phyloP scores from a whole-genome alignment of 2,113 vertebrate genomes.

The Clinocottus analis region DNA sequence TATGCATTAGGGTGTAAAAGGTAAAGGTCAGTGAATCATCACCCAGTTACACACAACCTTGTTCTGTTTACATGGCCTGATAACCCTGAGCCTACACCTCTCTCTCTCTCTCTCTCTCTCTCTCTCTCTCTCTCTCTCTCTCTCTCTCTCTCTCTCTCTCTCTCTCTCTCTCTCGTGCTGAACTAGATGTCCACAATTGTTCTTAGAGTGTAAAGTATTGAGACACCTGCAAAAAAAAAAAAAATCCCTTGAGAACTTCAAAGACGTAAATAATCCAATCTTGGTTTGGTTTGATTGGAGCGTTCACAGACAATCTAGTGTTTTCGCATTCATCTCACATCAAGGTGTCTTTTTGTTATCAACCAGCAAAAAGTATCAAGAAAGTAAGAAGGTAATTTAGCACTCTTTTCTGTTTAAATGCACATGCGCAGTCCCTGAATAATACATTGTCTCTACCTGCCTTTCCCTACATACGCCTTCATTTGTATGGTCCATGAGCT shows the following conservation, averaged over 20 bases:
- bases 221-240: slow-evolving; percentile 21
- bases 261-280: slow-evolving; percentile 20
- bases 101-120: background rate
- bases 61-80: slow-evolving; percentile 71
- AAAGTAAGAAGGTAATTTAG: slow-evolving; percentile 7
- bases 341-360: slow-evolving; percentile 4
- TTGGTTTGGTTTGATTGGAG: slow-evolving; percentile 11
- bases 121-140: background rate
- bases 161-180: background rate
- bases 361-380: background rate
- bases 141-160: background rate
- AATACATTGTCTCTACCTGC: slow-evolving; percentile 5
- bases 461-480: slow-evolving; percentile 25
- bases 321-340: slow-evolving; percentile 30
- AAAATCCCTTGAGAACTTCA: slow-evolving; percentile 32
- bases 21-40: slow-evolving; percentile 79
- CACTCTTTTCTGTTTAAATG: slow-evolving; percentile 6
- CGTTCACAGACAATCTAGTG: background rate
- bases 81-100: slow-evolving; percentile 64
- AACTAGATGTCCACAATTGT: slow-evolving; percentile 25
- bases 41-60: slow-evolving; percentile 75
- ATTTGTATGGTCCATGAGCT: slow-evolving; percentile 5
- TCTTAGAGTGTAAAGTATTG: slow-evolving; percentile 11
- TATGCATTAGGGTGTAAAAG: slow-evolving; percentile 75
- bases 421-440: background rate